Percentiles rank a stretch among this genome's conserved stretches.
Evolutionary conservation across 2,888 invertebrate genomes (phyloP).

Genomic region (Nomada goodeniana): DNA sequence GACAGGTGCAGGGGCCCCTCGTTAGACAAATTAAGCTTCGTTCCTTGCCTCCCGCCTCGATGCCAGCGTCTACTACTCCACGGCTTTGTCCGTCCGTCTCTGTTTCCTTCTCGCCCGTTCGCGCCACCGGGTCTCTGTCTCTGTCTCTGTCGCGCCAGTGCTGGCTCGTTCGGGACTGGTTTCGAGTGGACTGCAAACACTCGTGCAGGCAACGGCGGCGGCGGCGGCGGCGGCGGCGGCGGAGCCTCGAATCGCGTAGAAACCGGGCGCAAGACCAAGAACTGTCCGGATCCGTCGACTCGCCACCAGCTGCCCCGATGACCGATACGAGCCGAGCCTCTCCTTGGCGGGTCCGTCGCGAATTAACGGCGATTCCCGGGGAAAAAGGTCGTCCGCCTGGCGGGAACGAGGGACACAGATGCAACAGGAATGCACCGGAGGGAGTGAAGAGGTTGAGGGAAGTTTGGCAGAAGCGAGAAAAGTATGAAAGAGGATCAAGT

Average conservation of each 20-base stretch:
- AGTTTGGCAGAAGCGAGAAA: too few relatives aligned
- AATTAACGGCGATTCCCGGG: too few relatives aligned
- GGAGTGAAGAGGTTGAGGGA: too few relatives aligned
- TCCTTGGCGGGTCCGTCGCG: background rate
- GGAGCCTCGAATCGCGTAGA: conserved; percentile 64
- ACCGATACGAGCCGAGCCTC: conserved; percentile 37
- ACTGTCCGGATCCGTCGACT: conserved; percentile 62
- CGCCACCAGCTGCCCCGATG: conserved; percentile 50
- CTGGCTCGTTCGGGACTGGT: conserved; percentile 81
- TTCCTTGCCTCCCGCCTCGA: conserved; percentile 69
- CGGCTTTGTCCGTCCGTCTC: conserved; percentile 40
- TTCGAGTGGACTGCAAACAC: conserved; percentile 84
- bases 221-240: conserved; percentile 53
- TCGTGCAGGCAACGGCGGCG: conserved; percentile 72
- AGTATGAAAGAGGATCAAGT: too few relatives aligned
- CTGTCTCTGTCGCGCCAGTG: conserved; percentile 51
- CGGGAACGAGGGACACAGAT: too few relatives aligned
- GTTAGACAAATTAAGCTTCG: conserved; percentile 83
- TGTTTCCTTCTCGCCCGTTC: conserved; percentile 21
- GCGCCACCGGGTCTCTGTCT: conserved; percentile 33
- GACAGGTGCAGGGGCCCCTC: conserved; percentile 80
- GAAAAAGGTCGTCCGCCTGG: too few relatives aligned
- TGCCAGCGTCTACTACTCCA: conserved; percentile 49
- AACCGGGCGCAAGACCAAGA: conserved; percentile 73
- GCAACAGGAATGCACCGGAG: too few relatives aligned